phyloP scores from a whole-genome alignment of 2,113 vertebrate species.

The Acinonyx jubatus region DNA sequence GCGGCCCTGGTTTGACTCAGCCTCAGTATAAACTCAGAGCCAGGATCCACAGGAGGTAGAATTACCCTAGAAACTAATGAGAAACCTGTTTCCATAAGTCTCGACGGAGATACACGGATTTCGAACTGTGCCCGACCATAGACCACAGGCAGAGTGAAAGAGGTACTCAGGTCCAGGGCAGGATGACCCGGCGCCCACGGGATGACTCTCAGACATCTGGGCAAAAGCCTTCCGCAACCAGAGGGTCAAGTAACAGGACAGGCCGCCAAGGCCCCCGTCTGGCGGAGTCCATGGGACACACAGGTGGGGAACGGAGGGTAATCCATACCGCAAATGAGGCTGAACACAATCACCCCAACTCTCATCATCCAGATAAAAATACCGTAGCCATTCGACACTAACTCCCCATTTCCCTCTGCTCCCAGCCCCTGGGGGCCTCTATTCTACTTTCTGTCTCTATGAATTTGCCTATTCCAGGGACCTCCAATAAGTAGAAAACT shows the following conservation, averaged over 20 bases:
- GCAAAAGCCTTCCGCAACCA: background rate
- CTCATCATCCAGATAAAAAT: background rate
- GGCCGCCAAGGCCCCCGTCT: background rate
- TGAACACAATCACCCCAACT: background rate
- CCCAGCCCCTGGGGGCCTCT: background rate
- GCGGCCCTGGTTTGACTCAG: background rate
- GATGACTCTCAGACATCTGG: background rate
- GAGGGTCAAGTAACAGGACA: background rate
- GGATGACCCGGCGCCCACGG: background rate
- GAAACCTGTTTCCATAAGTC: background rate
- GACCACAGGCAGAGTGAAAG: background rate
- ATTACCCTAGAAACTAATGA: background rate
- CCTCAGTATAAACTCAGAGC: background rate
- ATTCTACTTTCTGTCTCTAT: background rate
- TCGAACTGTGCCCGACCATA: background rate
- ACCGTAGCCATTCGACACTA: too few relatives aligned
- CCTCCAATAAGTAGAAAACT: background rate
- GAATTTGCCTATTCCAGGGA: background rate
- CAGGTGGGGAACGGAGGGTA: background rate
- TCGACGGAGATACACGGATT: background rate
- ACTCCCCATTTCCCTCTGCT: background rate
- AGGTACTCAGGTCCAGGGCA: background rate
- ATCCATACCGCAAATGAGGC: background rate
- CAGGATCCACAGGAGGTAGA: background rate
- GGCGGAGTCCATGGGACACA: background rate